Evolutionary conservation across 2,113 vertebrate genomes (phyloP).

Genomic region (Pyxicephalus adspersus): DNA sequence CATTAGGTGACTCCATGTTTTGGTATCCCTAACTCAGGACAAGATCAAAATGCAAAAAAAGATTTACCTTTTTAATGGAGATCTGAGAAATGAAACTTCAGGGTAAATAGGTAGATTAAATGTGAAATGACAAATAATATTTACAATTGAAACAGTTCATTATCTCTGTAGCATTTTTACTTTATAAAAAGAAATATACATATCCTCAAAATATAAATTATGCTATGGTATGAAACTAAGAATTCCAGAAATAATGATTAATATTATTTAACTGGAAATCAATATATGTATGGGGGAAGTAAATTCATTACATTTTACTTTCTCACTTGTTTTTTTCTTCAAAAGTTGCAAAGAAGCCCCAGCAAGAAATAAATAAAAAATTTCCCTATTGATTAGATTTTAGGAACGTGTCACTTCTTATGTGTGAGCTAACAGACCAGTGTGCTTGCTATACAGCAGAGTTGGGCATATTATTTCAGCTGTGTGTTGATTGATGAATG

Average conservation of each 20-base stretch:
- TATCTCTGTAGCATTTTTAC: too few species aligned
- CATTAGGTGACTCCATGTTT: too few species aligned
- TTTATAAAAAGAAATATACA: too few species aligned
- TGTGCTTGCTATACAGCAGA: background rate
- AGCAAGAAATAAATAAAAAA: conserved; percentile 5
- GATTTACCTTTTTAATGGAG: too few species aligned
- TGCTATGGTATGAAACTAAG: too few species aligned
- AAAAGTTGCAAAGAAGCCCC: background rate
- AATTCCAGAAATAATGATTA: background rate
- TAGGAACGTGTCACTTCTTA: conserved; percentile 23
- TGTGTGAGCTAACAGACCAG: background rate
- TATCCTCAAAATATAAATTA: too few species aligned
- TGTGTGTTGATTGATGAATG: conserved; percentile 69
- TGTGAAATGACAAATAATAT: too few species aligned
- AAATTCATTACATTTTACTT: background rate
- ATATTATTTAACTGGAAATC: background rate
- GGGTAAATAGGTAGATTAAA: too few species aligned
- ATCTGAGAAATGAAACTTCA: too few species aligned
- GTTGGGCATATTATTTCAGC: conserved; percentile 60
- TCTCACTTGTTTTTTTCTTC: background rate
- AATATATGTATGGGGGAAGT: background rate
- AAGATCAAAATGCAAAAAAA: too few species aligned
- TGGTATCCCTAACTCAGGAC: too few species aligned
- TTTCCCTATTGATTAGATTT: conserved; percentile 62
- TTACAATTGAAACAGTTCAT: too few species aligned